These are phyloP conservation scores for Danaus melanippus DNA, from an alignment of 1,140 invertebrate genomes.

Conservation along the genomic window DNA sequence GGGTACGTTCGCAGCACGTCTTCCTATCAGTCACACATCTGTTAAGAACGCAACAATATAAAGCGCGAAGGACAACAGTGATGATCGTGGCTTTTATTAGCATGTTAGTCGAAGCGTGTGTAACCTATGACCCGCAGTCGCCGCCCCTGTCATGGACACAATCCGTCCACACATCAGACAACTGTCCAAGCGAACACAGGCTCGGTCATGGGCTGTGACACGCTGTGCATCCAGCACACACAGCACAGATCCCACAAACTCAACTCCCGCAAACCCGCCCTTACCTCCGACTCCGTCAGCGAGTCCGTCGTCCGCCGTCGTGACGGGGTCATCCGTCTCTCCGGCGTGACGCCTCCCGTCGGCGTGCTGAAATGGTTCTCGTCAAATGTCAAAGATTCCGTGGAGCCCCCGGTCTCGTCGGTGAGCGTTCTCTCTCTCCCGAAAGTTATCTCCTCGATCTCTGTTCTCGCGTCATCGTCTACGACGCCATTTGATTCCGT, in stretches of 20 bases:
- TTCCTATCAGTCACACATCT: no score
- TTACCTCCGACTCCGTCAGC: slow-evolving; percentile 60
- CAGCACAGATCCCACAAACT: slow-evolving; percentile 23
- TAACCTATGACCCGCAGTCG: no score
- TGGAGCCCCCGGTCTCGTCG: slow-evolving; percentile 26
- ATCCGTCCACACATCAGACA: slow-evolving; percentile 40
- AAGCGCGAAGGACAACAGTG: no score
- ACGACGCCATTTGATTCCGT: slow-evolving; percentile 23
- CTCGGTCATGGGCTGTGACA: slow-evolving; percentile 28
- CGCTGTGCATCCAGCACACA: slow-evolving; percentile 25
- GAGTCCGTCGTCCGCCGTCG: slow-evolving; percentile 38
- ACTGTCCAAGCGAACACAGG: slow-evolving; percentile 33
- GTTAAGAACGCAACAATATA: no score
- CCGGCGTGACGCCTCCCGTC: slow-evolving; percentile 42
- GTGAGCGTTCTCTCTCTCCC: slow-evolving; percentile 21
- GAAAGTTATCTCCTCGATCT: slow-evolving; percentile 24
- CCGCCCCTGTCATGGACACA: no score
- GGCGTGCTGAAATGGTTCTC: slow-evolving; percentile 68
- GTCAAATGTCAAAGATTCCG: slow-evolving; percentile 55
- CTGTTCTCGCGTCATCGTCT: slow-evolving; percentile 20
- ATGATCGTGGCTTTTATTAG: no score
- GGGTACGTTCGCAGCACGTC: no score
- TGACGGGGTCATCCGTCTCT: slow-evolving; percentile 27
- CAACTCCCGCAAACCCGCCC: slow-evolving; percentile 30
- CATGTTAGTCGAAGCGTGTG: no score